Base-by-base conservation (phyloP, 2,888 invertebrate species). In the Drosophila percnosoma region DNA sequence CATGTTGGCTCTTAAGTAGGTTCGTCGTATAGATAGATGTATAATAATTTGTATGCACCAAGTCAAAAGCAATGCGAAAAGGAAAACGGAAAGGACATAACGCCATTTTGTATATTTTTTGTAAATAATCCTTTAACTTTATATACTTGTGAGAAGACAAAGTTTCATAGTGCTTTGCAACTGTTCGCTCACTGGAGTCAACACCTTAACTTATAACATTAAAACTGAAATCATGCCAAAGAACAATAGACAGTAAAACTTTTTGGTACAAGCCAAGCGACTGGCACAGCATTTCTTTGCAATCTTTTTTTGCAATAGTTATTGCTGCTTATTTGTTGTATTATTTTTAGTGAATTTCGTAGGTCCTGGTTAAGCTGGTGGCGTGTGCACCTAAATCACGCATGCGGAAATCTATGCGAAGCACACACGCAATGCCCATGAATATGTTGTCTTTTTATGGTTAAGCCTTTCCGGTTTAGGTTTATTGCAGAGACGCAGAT, bases 371-470 rank as follows among this genome's bases (percentile, higher is more conserved):
- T 42, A 59, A 15, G 51, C 55, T 51, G 48, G 63, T 61, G 53
- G 65, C 71, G 57, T 71, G 76, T 70, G 83, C 66, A 48, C 75
- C 57, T 76, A 75, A 82, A 78, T 78, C 73, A 78, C 68, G 67
- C 55, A 70, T 51, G 45, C 3, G 63, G 38, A 54, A 63, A 45
- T 40, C 21, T n/a, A 68, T 54, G 21, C 51, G 34, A 15, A 0
- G 54, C 31, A 64, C 15, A 55, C 79, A 79, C 76, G 73, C 75
- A 68, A 63, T 10, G 51, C 27, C 3, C 15, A 6, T 52, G 27
- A 29, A 18, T 7, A 10, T 10, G 18, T 15, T 55, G 54, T 21
- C 6, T 10, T 27, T n/a, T 27, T 18, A 4, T 33, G 7, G 38
- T 4, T 45, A 45, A 45, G 15, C 45, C 24, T 24, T 15, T 24